Evolutionary conservation across 2,797 vertebrate genomes (phyloP).

Genomic region (Sternotherus odoratus): DNA sequence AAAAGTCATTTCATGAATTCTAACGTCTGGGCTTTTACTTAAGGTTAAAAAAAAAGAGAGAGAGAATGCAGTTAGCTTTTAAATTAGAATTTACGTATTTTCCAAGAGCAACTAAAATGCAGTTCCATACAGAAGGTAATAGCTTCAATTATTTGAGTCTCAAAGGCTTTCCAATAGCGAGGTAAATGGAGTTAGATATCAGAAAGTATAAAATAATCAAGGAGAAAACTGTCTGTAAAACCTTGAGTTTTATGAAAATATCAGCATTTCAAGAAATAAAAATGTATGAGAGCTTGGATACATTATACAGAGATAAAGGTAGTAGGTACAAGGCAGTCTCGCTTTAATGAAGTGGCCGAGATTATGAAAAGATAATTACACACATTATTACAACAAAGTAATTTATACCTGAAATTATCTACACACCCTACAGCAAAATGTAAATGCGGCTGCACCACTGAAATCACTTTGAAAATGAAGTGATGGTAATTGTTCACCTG

Average conservation of each 20-base stretch:
- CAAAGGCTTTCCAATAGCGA: constrained; percentile 47
- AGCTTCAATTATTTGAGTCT: constrained; percentile 58
- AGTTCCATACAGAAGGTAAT: constrained; percentile 46
- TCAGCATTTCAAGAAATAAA: constrained; percentile 15
- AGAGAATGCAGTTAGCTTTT: constrained; percentile 18
- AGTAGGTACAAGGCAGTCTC: neutral
- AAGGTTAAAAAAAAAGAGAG: neutral
- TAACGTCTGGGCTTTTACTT: neutral
- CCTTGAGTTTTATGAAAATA: neutral
- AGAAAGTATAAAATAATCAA: constrained; percentile 13
- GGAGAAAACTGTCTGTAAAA: constrained; percentile 9
- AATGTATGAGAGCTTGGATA: neutral
- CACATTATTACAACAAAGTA: constrained; percentile 39
- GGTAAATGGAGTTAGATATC: constrained; percentile 43
- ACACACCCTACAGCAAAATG: constrained; percentile 24
- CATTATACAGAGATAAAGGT: constrained; percentile 31
- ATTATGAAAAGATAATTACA: constrained; percentile 52
- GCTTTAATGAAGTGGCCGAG: constrained; percentile 48
- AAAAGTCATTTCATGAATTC: neutral
- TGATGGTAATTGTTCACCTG: neutral
- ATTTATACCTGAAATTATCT: constrained; percentile 47
- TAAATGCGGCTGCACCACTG: neutral
- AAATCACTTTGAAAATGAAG: constrained; percentile 16
- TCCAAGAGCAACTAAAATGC: neutral
- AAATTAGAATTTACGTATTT: constrained; percentile 43